These are phyloP conservation scores for Apamea sordens DNA, from an alignment of 2,888 invertebrate species.

Conservation along the genomic window DNA sequence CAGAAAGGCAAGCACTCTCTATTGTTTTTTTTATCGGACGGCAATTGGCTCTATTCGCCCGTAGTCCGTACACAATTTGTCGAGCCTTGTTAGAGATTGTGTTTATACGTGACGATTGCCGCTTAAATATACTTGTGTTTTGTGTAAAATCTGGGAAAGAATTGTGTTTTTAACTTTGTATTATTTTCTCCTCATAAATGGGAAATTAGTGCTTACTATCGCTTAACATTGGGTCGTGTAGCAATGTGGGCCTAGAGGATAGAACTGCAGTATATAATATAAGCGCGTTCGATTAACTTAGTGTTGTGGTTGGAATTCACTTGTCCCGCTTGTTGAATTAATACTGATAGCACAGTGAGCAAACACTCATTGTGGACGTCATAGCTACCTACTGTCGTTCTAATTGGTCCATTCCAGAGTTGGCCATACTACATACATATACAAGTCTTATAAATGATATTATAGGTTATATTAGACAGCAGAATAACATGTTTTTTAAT, in stretches of 20 bases:
- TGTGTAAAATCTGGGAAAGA: neutral
- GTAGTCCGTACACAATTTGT: constrained; percentile 64
- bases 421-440: neutral
- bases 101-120: constrained; percentile 24
- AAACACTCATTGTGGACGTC: constrained; percentile 43
- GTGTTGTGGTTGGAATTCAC: constrained; percentile 51
- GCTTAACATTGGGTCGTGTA: neutral
- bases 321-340: constrained; percentile 56
- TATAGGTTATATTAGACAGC: neutral
- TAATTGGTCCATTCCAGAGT: constrained; percentile 36
- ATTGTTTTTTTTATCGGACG: constrained; percentile 71
- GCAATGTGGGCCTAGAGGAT: constrained; percentile 17
- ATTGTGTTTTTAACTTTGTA: constrained; percentile 1
- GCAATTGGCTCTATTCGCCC: constrained; percentile 68
- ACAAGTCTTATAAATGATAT: constrained; percentile 27
- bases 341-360: constrained; percentile 49
- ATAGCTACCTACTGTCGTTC: constrained; percentile 12
- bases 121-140: constrained; percentile 1
- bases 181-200: neutral
- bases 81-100: constrained; percentile 53
- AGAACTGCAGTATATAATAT: constrained; percentile 39
- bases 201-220: constrained; percentile 2
- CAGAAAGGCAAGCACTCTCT: constrained; percentile 65
- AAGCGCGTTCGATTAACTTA: constrained; percentile 52
- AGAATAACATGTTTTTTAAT: constrained; percentile 59